Evolutionary conservation across 2,113 vertebrate genomes (phyloP).

Genomic region (Hoplias malabaricus): DNA sequence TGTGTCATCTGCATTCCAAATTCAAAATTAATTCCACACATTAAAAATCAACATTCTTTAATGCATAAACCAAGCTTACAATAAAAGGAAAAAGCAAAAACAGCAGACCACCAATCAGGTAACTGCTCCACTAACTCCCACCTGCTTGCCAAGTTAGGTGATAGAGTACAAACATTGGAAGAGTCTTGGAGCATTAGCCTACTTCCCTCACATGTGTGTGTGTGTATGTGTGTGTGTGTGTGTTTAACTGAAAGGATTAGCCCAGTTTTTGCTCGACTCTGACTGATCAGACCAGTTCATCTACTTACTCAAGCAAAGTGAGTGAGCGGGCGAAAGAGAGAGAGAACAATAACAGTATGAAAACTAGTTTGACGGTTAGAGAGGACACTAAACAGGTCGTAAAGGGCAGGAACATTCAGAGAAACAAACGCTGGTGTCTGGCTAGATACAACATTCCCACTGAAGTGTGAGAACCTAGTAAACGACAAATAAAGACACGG

Average conservation of each 20-base stretch:
- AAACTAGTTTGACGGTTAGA: conserved; percentile 8
- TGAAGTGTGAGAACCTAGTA: conserved; percentile 1
- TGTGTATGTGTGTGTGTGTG: not conserved
- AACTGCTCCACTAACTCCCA: not conserved
- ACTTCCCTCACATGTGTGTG: not conserved
- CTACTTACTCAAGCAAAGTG: not conserved
- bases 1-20: too few relatives aligned
- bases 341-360: not conserved
- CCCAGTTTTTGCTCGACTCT: conserved; percentile 23
- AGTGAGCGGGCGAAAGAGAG: not conserved
- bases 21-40: too few relatives aligned
- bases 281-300: conserved; percentile 21
- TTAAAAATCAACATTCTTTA: too few relatives aligned
- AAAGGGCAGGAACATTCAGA: not conserved
- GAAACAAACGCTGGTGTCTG: conserved; percentile 1
- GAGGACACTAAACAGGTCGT: conserved; percentile 10
- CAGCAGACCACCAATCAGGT: too few relatives aligned
- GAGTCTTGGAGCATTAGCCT: not conserved
- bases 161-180: not conserved
- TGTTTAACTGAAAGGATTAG: conserved; percentile 21
- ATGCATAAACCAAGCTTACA: too few relatives aligned
- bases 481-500: not conserved
- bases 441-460: conserved; percentile 13
- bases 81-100: too few relatives aligned
- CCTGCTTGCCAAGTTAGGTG: not conserved